Base-by-base conservation (phyloP, 92 coral and sea anemone species). In the Siderastrea siderea region DNA sequence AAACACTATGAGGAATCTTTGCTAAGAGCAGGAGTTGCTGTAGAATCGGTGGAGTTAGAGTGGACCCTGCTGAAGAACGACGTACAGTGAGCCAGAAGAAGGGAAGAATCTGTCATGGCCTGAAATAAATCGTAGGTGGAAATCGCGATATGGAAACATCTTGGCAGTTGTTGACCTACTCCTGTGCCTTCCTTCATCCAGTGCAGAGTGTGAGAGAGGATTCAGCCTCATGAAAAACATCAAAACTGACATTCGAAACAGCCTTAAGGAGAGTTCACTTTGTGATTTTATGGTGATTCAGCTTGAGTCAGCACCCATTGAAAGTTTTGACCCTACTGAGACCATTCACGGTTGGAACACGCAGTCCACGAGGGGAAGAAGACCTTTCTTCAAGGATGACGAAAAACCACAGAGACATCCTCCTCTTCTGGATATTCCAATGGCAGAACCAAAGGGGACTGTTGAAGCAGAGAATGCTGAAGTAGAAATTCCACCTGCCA, bases 51-150 rank as follows among this genome's bases (percentile, higher is more conserved):
- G 73, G 47, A 68, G 16, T 57, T 74, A 17, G 89, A 86, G 78
- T 77, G 89, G 89, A 71, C 81, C 45, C 89, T 72, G 81, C 67
- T 77, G 13, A 86, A 86, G 75, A 71, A 61, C 11, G 50, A 77
- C 1, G 49, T 86, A 86, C 48, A 77, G 89, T 74, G 78, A 73
- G 16, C 77, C 70, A 69, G 54, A 72, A 83, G 78, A 71, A 26
- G 15, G 59, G 19, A 26, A 26, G 38, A 26, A 26, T 26, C 38
- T 26, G 38, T 26, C 38, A 26, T 26, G 38, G 38, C 38, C 38
- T 3, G 80, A 83, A 19, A 73, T 83, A 1, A 83, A 83, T 71
- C 54, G 62, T 1, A 83, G 12, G 87, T 83, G 78, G 78, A 3
- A 6, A 71, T 69, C 80, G 1, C 55, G 15, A 12, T 83, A 71